A percentile compares a stretch with the other conserved stretches of the same genome.
Conservation (phyloP, 2,113 vertebrate species). For the Cyrtonyx montezumae region DNA sequence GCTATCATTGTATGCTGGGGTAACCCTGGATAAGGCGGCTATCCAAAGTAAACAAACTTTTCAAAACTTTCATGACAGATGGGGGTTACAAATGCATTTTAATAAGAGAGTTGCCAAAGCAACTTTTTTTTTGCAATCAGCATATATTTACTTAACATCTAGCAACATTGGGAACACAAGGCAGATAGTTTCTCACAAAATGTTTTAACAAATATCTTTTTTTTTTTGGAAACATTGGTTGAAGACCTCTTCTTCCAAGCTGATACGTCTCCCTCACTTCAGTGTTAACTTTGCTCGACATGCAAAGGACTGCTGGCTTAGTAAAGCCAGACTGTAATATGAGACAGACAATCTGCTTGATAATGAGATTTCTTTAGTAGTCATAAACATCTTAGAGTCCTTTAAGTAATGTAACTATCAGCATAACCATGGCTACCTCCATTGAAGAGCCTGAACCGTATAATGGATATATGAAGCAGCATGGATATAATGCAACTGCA, state of each 20-base stretch:
- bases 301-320: constrained; percentile 71
- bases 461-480: neutral
- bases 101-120: constrained; percentile 86
- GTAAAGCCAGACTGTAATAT: constrained; percentile 65
- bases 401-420: constrained; percentile 71
- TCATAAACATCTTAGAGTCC: constrained; percentile 72
- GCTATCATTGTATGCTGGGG: constrained; percentile 85
- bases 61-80: constrained; percentile 87
- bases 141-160: constrained; percentile 86
- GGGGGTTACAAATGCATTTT: constrained; percentile 84
- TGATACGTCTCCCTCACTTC: constrained; percentile 75
- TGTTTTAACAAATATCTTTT: constrained; percentile 77
- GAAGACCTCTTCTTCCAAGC: constrained; percentile 78
- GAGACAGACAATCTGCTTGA: constrained; percentile 72
- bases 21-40: constrained; percentile 82
- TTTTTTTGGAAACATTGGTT: constrained; percentile 74
- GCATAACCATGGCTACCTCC: constrained; percentile 50
- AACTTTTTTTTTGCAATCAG: constrained; percentile 78
- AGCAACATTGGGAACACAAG: constrained; percentile 83
- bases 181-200: constrained; percentile 83
- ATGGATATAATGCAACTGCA: neutral
- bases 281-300: constrained; percentile 72
- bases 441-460: constrained; percentile 39
- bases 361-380: constrained; percentile 73
- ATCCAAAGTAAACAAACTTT: constrained; percentile 88